These are phyloP conservation scores for Yoshiicerus persimilis DNA, from an alignment of 1,140 invertebrate species.

Conservation along the genomic window DNA sequence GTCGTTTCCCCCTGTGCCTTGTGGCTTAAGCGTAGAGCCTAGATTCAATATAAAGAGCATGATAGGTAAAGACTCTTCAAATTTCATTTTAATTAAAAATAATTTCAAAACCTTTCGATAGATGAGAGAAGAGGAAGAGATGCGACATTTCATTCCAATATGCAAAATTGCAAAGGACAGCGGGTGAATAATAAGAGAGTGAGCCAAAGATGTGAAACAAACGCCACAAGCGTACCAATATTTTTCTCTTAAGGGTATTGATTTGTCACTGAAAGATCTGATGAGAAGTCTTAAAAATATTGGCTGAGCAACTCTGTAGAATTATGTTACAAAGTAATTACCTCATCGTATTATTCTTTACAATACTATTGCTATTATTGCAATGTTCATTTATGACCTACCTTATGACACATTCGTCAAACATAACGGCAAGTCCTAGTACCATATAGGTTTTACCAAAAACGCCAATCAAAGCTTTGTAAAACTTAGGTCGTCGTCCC, in stretches of 20 bases:
- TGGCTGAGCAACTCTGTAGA: constrained; percentile 40
- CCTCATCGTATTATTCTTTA: not conserved
- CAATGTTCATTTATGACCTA: too few relatives aligned
- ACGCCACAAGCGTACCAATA: constrained; percentile 41
- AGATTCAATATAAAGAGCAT: not conserved
- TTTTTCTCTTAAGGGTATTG: not conserved
- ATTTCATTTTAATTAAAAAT: too few relatives aligned
- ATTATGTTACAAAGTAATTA: too few relatives aligned
- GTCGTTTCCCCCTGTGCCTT: constrained; percentile 58
- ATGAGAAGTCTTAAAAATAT: constrained; percentile 39
- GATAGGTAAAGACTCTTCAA: not conserved
- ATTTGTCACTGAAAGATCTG: constrained; percentile 23
- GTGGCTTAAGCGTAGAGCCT: constrained; percentile 44
- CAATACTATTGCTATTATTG: too few relatives aligned
- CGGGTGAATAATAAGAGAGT: constrained; percentile 39
- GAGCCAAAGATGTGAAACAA: constrained; percentile 29
- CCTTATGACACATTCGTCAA: constrained; percentile 35
- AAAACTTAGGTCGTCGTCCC: constrained; percentile 55
- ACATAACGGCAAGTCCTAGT: not conserved
- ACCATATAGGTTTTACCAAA: constrained; percentile 56
- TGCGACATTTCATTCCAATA: constrained; percentile 75
- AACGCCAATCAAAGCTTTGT: constrained; percentile 52
- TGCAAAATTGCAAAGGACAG: constrained; percentile 54
- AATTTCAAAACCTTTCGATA: constrained; percentile 65
- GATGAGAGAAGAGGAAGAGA: constrained; percentile 75